Base-by-base conservation (phyloP, 2,113 vertebrate species). In the Anoplopoma fimbria region DNA sequence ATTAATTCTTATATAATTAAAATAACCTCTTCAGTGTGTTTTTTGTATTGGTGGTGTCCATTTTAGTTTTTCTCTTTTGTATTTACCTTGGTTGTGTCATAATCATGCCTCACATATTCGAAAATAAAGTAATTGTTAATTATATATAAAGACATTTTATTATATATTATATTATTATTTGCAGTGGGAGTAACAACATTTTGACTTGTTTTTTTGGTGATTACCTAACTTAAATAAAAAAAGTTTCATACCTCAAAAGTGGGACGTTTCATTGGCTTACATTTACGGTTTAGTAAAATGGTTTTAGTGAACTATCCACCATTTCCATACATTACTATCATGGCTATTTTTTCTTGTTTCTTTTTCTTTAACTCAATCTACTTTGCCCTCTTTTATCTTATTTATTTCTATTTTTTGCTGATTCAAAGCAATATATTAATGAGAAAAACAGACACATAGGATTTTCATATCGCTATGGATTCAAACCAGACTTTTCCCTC, bases 361-460 rank as follows among this genome's bases (percentile, higher is more conserved):
- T 47, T 58, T 62, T 51, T 45, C 12, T 77, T 60, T 13, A 57
- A 38, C 19, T 33, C 33, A 57, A 80, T 13, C 38, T 38, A 15
- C 19, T 31, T 53, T 13, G 1, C 2, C 55, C 12, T 58, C 25
- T 58, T 58, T 47, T 23, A 23, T 29, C 23, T 13, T 31, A 63
- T 31, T 45, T 19, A 38, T 17, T 29, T 33, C 6, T n/a, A 6
- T 38, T 36, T 69, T 42, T 23, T 47, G 70, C 34, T 31, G 27
- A 81, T 70, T 85, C 15, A 80, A 77, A 81, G 73, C 58, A 69
- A 36, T 61, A 51, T 70, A 79, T 80, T 72, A 75, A 81, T 85
- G 42, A 82, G 70, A 62, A 75, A 81, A 76, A 8, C 25, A 31
- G 34, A 53, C 57, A 62, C 71, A 2, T 2, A 64, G 53, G 38